Evolutionary conservation across 1,140 invertebrate genomes (phyloP).

Genomic region (Coenobita brevimanus): DNA sequence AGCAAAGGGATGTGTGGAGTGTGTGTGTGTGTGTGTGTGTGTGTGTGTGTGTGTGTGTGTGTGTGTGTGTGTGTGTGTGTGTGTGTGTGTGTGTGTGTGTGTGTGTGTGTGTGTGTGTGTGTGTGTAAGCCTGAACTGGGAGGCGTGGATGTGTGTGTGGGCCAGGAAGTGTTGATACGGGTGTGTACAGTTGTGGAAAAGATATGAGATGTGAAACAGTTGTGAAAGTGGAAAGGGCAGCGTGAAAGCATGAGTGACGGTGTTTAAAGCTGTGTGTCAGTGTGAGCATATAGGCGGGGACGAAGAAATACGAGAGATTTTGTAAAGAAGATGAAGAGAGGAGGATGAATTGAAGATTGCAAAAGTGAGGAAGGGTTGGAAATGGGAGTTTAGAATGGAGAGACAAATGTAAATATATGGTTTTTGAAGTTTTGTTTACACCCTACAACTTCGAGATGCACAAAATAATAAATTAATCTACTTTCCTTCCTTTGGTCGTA

Average conservation of each 20-base stretch:
- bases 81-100: slow-evolving; percentile 17
- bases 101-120: neutral
- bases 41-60: slow-evolving; percentile 17
- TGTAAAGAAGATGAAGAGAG: too few species aligned
- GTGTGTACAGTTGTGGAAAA: neutral
- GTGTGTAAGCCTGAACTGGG: neutral
- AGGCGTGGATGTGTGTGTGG: slow-evolving; percentile 10
- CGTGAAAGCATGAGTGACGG: neutral
- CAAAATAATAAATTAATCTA: too few species aligned
- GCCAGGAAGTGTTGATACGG: neutral
- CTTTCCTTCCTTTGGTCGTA: too few species aligned
- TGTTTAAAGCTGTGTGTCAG: neutral
- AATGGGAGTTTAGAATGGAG: too few species aligned
- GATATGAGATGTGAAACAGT: too few species aligned
- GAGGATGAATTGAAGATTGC: too few species aligned
- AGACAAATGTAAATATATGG: too few species aligned
- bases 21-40: slow-evolving; percentile 14
- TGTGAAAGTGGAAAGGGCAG: neutral
- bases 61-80: slow-evolving; percentile 17
- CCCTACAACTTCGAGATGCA: too few species aligned
- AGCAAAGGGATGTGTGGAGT: too few species aligned
- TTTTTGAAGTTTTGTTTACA: too few species aligned
- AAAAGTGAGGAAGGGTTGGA: too few species aligned
- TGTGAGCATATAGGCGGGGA: neutral
- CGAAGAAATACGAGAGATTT: too few species aligned